Percentiles rank a stretch among this genome's conserved stretches.
phyloP scores from a whole-genome alignment of 2,113 vertebrate genomes.

The Equus przewalskii region DNA sequence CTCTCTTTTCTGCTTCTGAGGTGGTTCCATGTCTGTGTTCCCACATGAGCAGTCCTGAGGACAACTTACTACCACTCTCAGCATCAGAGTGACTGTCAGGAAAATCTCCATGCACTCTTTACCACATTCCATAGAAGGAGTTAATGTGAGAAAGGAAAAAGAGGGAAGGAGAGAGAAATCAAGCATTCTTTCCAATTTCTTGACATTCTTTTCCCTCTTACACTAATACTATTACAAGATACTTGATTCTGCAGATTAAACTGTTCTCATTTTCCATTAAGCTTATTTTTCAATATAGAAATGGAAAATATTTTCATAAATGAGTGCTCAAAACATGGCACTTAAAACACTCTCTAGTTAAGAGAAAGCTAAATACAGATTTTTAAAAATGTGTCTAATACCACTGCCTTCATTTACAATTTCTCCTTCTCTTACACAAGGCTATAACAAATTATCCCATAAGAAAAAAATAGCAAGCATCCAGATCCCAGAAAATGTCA shows the following conservation, averaged over 20 bases:
- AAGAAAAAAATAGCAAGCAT: not conserved
- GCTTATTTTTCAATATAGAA: not conserved
- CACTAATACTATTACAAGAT: not conserved
- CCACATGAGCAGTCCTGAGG: accelerated
- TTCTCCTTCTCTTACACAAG: accelerated
- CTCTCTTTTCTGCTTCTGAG: not conserved
- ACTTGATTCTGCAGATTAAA: not conserved
- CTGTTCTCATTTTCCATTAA: not conserved
- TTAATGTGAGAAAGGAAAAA: not conserved
- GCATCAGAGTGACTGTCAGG: not conserved
- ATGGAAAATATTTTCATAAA: not conserved
- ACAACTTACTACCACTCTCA: accelerated
- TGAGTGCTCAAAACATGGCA: accelerated
- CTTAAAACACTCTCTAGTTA: not conserved
- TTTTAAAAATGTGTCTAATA: not conserved
- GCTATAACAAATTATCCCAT: not conserved
- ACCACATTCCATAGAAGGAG: accelerated
- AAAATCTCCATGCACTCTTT: not conserved
- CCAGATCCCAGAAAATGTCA: not conserved
- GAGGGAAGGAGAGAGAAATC: not conserved
- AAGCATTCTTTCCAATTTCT: not conserved
- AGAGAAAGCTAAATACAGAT: accelerated
- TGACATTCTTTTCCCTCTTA: not conserved
- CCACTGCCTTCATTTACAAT: accelerated
- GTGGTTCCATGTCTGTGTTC: accelerated